phyloP scores from a whole-genome alignment of 2,888 invertebrate genomes.

The Thysanoteuthis rhombus region DNA sequence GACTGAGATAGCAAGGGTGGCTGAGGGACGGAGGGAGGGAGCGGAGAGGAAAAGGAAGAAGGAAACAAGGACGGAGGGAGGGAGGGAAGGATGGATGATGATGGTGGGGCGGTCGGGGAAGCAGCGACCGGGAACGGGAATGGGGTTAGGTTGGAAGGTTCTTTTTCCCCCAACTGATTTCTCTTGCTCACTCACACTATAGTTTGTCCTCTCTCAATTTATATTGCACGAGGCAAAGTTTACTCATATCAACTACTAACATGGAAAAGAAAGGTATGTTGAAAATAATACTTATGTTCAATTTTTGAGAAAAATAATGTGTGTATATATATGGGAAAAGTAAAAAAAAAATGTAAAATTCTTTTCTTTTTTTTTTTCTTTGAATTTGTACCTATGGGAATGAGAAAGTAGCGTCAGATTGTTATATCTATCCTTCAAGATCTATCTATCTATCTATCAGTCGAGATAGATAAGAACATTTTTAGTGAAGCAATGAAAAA shows the following conservation, averaged over 20 bases:
- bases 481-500: no score
- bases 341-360: background rate
- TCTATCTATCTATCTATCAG: background rate
- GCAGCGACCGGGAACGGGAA: background rate
- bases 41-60: background rate
- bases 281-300: background rate
- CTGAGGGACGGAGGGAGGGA: background rate
- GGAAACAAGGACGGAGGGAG: no score
- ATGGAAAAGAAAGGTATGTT: background rate
- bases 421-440: background rate
- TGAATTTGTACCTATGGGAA: background rate
- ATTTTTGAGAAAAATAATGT: background rate
- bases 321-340: background rate
- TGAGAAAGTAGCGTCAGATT: background rate
- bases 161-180: background rate
- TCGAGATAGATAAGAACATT: background rate
- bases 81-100: background rate
- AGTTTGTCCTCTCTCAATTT: background rate
- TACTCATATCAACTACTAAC: background rate
- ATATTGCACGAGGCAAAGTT: slow-evolving; percentile 1
- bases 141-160: background rate
- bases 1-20: no score
- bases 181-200: background rate
- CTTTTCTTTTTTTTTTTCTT: background rate
- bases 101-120: background rate